Conservation (phyloP, 92 coral and sea anemone genomes). For the Desmophyllum pertusum region DNA sequence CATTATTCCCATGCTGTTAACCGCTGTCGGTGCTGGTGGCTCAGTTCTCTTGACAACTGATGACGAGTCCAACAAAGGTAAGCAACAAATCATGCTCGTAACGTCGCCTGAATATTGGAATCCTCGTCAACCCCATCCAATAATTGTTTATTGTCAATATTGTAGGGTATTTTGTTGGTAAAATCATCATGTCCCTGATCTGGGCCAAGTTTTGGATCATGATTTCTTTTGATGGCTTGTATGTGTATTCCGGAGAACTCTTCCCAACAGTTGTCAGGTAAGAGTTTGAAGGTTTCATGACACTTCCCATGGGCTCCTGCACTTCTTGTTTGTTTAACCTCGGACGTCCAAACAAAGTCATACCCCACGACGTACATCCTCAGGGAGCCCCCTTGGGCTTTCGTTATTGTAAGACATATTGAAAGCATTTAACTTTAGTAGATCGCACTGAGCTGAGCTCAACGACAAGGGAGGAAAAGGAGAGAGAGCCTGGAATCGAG, state of each 20-base stretch:
- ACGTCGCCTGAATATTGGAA: too few species aligned
- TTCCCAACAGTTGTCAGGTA: conserved; percentile 62
- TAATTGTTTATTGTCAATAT: background rate
- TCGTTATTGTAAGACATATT: too few species aligned
- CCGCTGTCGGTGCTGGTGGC: conserved; percentile 31
- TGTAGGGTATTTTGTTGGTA: conserved; percentile 43
- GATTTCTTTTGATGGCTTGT: conserved; percentile 51
- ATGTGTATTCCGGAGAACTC: conserved; percentile 44
- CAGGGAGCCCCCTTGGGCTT: too few species aligned
- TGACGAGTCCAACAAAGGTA: conserved; percentile 1
- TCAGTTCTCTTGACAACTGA: conserved; percentile 1
- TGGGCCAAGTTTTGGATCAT: conserved; percentile 61
- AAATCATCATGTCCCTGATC: conserved; percentile 38
- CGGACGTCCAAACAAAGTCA: too few species aligned
- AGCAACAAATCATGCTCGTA: background rate
- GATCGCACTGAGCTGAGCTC: too few species aligned
- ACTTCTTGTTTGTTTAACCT: background rate
- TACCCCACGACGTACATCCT: too few species aligned
- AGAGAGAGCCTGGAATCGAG: too few species aligned
- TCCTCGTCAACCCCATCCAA: background rate
- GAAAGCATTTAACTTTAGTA: too few species aligned
- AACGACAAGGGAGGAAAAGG: too few species aligned
- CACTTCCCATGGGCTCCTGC: background rate
- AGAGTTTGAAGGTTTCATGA: background rate
- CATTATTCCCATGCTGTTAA: conserved; percentile 36